A percentile compares a stretch with the other conserved stretches of the same genome.
Conservation (phyloP, 1,140 invertebrate genomes). For the Solen grandis region DNA sequence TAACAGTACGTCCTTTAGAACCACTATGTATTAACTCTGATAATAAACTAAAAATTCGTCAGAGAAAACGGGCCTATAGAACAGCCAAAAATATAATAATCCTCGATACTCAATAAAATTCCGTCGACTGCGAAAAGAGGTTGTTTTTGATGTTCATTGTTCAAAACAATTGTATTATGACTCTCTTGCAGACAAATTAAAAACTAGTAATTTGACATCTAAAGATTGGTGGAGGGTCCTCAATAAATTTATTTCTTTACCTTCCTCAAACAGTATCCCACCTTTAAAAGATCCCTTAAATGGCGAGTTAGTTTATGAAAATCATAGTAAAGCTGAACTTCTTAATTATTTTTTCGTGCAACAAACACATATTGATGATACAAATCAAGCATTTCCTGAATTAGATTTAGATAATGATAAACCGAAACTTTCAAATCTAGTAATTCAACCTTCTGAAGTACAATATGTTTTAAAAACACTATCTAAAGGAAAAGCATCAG, state of each 20-base stretch:
- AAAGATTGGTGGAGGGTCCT: slow-evolving; percentile 9
- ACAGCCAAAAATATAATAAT: neutral
- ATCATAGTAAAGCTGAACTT: slow-evolving; percentile 21
- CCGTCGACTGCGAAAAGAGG: neutral
- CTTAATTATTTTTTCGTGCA: slow-evolving; percentile 28
- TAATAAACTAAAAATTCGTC: neutral
- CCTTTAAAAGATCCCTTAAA: neutral
- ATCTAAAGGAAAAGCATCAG: too few relatives aligned
- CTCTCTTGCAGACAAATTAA: slow-evolving; percentile 1
- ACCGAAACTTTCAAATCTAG: neutral
- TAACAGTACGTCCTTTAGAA: neutral
- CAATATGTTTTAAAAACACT: neutral
- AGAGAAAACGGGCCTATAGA: too few relatives aligned
- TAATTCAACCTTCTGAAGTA: neutral
- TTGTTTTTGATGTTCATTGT: neutral
- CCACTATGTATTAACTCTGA: neutral
- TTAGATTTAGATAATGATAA: neutral
- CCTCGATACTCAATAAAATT: neutral
- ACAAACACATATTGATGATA: too few relatives aligned
- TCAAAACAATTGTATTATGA: neutral
- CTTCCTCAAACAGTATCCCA: neutral
- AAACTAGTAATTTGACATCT: neutral
- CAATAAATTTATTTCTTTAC: neutral
- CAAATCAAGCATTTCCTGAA: neutral
- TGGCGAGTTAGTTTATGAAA: neutral